These are phyloP conservation scores for Morinoia aosen DNA, from an alignment of 2,888 invertebrate genomes.

Conservation along the genomic window DNA sequence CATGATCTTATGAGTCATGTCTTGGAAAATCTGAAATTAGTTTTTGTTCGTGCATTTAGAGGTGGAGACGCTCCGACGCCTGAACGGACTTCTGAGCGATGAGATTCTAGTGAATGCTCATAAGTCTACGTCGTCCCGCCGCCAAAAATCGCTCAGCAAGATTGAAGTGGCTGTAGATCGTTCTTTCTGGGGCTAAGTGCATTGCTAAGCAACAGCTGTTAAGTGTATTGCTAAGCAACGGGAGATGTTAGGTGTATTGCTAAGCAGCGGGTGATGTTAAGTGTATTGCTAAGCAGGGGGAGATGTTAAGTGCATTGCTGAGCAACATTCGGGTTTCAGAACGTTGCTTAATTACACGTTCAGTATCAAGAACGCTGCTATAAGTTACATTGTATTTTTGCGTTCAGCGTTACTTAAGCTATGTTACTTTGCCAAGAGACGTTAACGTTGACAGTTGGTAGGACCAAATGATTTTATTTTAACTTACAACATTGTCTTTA, in stretches of 20 bases:
- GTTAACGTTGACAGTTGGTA: too few species aligned
- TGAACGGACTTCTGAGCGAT: neutral
- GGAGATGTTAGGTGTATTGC: too few species aligned
- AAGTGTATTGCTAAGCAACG: neutral
- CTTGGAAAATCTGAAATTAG: neutral
- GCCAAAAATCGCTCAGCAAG: neutral
- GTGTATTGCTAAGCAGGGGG: too few species aligned
- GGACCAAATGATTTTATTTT: too few species aligned
- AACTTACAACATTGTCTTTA: too few species aligned
- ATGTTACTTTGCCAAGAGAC: too few species aligned
- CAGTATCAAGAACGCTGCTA: too few species aligned
- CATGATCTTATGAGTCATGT: neutral
- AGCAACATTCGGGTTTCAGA: neutral
- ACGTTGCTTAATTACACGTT: too few species aligned
- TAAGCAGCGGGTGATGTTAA: too few species aligned
- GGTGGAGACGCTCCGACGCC: neutral
- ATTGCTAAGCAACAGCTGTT: neutral
- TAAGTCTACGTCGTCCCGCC: neutral
- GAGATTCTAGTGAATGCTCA: neutral
- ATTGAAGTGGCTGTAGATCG: neutral
- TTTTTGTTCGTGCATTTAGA: neutral
- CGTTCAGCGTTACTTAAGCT: too few species aligned
- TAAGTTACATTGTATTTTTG: too few species aligned
- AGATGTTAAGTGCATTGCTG: neutral
- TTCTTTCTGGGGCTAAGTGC: neutral